These are phyloP conservation scores for Drosophila meridiana DNA, from an alignment of 2,888 invertebrate genomes.

Conservation along the genomic window DNA sequence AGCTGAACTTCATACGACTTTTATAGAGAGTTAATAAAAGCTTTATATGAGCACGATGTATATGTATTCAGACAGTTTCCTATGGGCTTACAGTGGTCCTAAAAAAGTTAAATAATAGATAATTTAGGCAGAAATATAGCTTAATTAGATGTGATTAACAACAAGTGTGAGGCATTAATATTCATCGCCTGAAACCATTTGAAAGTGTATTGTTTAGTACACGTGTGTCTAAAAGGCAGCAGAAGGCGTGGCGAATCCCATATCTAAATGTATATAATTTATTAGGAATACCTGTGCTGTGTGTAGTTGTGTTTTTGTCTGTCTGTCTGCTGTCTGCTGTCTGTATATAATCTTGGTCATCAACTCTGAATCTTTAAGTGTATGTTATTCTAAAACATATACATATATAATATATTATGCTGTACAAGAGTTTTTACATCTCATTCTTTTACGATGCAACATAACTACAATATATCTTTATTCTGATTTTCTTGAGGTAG, in stretches of 20 bases:
- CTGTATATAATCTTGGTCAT: too few species aligned
- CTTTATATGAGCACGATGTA: background rate
- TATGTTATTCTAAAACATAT: too few species aligned
- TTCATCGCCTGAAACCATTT: background rate
- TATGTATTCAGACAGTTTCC: background rate
- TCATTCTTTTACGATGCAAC: too few species aligned
- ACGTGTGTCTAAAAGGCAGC: background rate
- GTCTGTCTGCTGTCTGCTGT: background rate
- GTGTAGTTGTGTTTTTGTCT: background rate
- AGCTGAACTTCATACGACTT: conserved; percentile 4
- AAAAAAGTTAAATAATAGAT: background rate
- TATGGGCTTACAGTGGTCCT: background rate
- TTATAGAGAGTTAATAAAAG: conserved; percentile 3
- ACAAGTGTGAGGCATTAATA: background rate
- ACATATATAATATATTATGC: too few species aligned
- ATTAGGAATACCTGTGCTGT: background rate
- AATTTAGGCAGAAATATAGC: background rate
- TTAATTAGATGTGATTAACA: background rate
- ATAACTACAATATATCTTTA: too few species aligned
- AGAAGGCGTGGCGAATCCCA: background rate
- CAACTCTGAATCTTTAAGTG: too few species aligned
- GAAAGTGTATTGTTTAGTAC: background rate
- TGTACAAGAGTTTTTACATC: too few species aligned
- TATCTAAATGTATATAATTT: background rate
- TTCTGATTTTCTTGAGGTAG: too few species aligned